Base-by-base conservation (phyloP, 2,797 vertebrate species). In the Onychomys leucogaster region DNA sequence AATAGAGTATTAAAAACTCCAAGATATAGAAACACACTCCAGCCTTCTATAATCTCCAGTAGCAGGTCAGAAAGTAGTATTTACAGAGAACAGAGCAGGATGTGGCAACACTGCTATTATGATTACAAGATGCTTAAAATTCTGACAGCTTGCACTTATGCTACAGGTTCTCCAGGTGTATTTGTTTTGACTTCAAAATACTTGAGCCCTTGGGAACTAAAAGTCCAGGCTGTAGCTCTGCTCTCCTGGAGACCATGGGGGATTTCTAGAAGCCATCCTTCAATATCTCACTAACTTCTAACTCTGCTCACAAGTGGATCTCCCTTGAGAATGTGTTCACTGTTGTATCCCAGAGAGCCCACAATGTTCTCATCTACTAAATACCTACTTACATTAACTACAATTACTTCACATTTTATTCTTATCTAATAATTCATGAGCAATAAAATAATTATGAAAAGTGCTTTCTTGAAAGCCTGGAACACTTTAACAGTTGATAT, bases 241-340 rank as follows among this genome's bases (percentile, higher is more conserved):
- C n/a, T 76, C 8, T 46, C 17, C 27, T 83, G 5, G 16, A 77
- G 71, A 90, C 49, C 87, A 61, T 43, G 49, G 96, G 94, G 81
- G 89, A 94, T 71, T 97, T 96, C 63, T 88, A 12, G 41, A 94
- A 95, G 61, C 10, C 1, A 11, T 78, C 0, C 29, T 93, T 89
- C 32, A 16, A 29, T 91, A 94, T 95, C 67, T 93, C 63, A 80
- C 43, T 71, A 81, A 43, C 34, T 21, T 81, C 14, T 76, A 49
- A 29, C 41, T 89, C 69, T 92, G 80, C n/a, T 91, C 49, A 69
- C n/a, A 27, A 55, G 7, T 91, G 37, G 13, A 17, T 71, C 29
- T 86, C 84, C 61, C 73, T 81, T 59, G 88, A 96, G 81, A 81
- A 71, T 91, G 32, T 11, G 17, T 37, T 90, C 77, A 81, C 49